Evolutionary conservation across 2,888 invertebrate genomes (phyloP).

Genomic region (Callinectes sapidus): DNA sequence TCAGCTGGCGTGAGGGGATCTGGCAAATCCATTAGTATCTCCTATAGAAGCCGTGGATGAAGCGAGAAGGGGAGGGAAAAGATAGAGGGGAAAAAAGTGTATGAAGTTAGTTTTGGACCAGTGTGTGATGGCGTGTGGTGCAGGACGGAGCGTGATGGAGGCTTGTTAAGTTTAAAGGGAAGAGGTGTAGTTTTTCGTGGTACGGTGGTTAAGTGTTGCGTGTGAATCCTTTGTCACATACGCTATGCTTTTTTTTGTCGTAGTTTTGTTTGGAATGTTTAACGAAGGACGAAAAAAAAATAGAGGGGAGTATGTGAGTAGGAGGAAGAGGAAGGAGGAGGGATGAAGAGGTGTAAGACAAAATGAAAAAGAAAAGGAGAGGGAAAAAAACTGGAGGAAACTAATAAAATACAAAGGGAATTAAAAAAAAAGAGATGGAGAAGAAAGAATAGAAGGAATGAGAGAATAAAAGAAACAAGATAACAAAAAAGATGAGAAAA

Average conservation of each 20-base stretch:
- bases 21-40: slow-evolving; percentile 2
- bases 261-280: not conserved
- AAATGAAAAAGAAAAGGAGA: not conserved
- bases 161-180: not conserved
- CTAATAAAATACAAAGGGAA: too few relatives aligned
- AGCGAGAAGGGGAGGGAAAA: not conserved
- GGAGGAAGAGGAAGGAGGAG: not conserved
- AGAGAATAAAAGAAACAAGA: too few relatives aligned
- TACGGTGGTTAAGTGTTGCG: not conserved
- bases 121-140: not conserved
- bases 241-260: not conserved
- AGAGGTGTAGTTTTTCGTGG: not conserved
- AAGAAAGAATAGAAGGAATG: too few relatives aligned
- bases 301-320: not conserved
- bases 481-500: too few relatives aligned
- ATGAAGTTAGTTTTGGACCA: not conserved
- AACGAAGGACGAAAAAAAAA: not conserved
- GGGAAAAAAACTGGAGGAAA: too few relatives aligned
- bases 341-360: not conserved
- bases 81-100: not conserved
- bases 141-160: not conserved
- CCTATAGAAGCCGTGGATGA: slow-evolving; percentile 5
- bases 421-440: not conserved
- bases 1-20: not conserved
- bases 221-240: not conserved